Percentiles rank a stretch among this genome's conserved stretches.
Evolutionary conservation across 2,888 invertebrate genomes (phyloP).

Genomic region (Odontothrips loti): DNA sequence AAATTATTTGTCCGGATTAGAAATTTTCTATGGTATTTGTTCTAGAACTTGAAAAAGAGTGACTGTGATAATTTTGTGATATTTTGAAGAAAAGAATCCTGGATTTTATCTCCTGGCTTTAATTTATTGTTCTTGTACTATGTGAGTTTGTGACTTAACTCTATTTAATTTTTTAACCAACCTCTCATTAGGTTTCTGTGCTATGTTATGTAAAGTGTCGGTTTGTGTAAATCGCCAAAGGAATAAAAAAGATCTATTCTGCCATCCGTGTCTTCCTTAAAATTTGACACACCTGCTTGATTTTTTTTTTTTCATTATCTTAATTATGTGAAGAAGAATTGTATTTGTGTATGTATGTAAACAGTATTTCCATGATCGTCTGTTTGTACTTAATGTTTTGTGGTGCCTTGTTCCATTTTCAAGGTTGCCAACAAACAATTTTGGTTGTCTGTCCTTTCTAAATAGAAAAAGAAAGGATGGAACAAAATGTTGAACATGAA

Average conservation of each 20-base stretch:
- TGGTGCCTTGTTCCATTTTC: too few species aligned
- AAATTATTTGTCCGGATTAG: not conserved
- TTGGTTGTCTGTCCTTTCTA: too few species aligned
- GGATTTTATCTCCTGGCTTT: not conserved
- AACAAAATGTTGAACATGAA: not conserved
- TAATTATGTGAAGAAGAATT: not conserved
- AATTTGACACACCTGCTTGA: conserved; percentile 30
- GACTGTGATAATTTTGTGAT: too few species aligned
- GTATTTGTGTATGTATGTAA: too few species aligned
- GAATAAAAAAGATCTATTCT: conserved; percentile 23
- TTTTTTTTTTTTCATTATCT: conserved; percentile 6
- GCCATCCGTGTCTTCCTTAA: conserved; percentile 22
- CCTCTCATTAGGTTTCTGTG: not conserved
- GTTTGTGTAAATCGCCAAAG: not conserved
- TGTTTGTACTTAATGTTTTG: too few species aligned
- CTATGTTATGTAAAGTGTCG: not conserved
- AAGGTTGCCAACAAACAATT: too few species aligned
- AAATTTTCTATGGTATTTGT: too few species aligned
- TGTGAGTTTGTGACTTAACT: not conserved
- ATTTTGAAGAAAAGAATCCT: not conserved
- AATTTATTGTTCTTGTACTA: not conserved
- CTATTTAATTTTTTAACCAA: not conserved
- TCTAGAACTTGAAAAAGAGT: too few species aligned
- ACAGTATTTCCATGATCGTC: too few species aligned
- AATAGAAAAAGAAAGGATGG: not conserved